Percentiles rank a stretch among this genome's conserved stretches.
Evolutionary conservation across 2,113 vertebrate genomes (phyloP).

Genomic region (Theristicus caerulescens): DNA sequence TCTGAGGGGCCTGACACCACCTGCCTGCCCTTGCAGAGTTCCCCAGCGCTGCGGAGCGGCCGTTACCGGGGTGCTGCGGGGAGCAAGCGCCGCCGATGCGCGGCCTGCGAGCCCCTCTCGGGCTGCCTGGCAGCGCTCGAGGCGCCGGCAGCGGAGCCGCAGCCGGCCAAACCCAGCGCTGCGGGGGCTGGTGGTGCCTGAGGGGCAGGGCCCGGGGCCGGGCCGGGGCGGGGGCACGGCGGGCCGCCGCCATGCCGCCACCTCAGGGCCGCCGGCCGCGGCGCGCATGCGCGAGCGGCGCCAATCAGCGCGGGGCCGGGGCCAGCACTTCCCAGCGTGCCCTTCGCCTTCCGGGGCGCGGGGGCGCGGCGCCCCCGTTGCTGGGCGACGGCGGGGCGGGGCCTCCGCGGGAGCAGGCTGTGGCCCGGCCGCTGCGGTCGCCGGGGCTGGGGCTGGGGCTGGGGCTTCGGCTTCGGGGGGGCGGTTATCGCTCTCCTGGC

Average conservation of each 20-base stretch:
- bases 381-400: not conserved
- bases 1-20: not conserved
- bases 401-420: not conserved
- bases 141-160: too few species aligned
- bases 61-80: fast-evolving
- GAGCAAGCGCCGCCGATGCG: fast-evolving
- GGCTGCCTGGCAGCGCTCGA: not conserved
- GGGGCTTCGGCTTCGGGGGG: too few species aligned
- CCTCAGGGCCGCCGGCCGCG: too few species aligned
- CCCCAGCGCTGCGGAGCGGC: not conserved
- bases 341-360: not conserved
- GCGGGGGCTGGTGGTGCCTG: not conserved
- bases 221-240: too few species aligned
- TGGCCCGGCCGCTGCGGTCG: not conserved
- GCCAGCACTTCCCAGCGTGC: not conserved
- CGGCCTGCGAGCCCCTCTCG: too few species aligned
- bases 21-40: too few species aligned
- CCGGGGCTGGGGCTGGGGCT: too few species aligned
- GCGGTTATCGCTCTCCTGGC: not conserved
- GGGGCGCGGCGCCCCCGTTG: not conserved
- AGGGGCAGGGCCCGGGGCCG: not conserved
- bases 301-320: not conserved
- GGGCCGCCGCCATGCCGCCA: too few species aligned
- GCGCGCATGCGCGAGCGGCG: not conserved
- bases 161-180: fast-evolving